These are phyloP conservation scores for Ictalurus punctatus DNA, from an alignment of 2,113 vertebrate genomes.

Conservation along the genomic window DNA sequence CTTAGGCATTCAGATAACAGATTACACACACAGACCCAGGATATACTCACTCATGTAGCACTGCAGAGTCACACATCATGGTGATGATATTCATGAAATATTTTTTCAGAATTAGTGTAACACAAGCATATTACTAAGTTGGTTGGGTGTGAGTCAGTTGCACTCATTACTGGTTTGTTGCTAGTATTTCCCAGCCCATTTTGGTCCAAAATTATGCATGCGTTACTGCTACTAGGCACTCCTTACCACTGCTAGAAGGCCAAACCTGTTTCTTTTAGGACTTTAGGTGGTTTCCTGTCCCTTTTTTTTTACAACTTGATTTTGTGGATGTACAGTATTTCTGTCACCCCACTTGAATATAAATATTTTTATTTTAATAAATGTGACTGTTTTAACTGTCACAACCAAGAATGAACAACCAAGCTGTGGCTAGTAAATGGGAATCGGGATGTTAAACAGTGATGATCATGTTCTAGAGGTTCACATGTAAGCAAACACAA, in stretches of 20 bases:
- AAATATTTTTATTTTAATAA: not conserved
- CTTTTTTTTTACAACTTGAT: not conserved
- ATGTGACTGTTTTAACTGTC: not conserved
- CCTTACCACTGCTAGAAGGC: not conserved
- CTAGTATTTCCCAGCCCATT: not conserved
- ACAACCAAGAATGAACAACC: not conserved
- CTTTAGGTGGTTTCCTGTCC: not conserved
- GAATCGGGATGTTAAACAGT: not conserved
- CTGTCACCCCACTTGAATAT: not conserved
- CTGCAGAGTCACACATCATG: not conserved
- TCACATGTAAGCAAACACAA: not conserved
- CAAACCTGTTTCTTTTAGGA: not conserved
- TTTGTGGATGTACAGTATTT: not conserved
- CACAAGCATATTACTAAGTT: not conserved
- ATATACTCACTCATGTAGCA: not conserved
- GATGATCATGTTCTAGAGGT: not conserved
- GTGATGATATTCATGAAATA: not conserved
- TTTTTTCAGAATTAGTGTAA: not conserved
- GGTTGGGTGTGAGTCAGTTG: not conserved
- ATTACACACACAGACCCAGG: constrained; percentile 32
- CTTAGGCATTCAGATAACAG: not conserved
- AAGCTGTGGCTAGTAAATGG: not conserved
- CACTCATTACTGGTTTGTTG: not conserved
- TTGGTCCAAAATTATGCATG: not conserved
- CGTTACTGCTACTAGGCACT: not conserved